These are phyloP conservation scores for Microchirus variegatus DNA, from an alignment of 2,797 vertebrate species.

Conservation along the genomic window DNA sequence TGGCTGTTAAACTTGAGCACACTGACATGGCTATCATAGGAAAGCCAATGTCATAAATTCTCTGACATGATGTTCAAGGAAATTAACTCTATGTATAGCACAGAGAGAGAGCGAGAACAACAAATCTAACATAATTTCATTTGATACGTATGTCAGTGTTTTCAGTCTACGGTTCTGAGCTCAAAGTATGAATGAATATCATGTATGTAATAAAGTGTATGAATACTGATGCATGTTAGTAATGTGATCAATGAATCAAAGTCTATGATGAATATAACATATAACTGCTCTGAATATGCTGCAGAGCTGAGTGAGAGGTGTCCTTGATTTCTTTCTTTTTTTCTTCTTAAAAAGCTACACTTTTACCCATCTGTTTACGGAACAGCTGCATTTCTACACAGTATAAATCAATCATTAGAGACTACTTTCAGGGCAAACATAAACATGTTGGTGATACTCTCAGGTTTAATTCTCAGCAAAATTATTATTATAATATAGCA, in stretches of 20 bases:
- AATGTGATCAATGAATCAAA: conserved; percentile 3
- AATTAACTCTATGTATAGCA: conserved; percentile 26
- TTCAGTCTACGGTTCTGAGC: conserved; percentile 7
- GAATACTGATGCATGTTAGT: not conserved
- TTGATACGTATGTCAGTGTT: not conserved
- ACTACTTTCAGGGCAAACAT: conserved; percentile 30
- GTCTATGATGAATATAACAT: not conserved
- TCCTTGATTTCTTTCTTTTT: not conserved
- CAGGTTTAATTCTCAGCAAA: conserved; percentile 35
- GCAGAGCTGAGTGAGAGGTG: not conserved
- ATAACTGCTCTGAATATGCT: not conserved
- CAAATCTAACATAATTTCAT: not conserved
- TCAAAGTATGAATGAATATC: not conserved
- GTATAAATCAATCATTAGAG: conserved; percentile 33
- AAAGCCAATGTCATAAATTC: conserved; percentile 12
- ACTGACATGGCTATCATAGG: conserved; percentile 33
- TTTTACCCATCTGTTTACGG: conserved; percentile 22
- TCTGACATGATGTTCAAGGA: conserved; percentile 20
- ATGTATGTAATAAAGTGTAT: not conserved
- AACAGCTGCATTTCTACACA: conserved; percentile 24
- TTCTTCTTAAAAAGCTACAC: conserved; percentile 11
- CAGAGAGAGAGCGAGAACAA: not conserved
- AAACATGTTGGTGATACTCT: conserved; percentile 28
- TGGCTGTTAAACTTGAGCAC: conserved; percentile 46
- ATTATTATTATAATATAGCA: not conserved